phyloP scores from a whole-genome alignment of 2,113 vertebrate genomes.

The Eulacestoma nigropectus region DNA sequence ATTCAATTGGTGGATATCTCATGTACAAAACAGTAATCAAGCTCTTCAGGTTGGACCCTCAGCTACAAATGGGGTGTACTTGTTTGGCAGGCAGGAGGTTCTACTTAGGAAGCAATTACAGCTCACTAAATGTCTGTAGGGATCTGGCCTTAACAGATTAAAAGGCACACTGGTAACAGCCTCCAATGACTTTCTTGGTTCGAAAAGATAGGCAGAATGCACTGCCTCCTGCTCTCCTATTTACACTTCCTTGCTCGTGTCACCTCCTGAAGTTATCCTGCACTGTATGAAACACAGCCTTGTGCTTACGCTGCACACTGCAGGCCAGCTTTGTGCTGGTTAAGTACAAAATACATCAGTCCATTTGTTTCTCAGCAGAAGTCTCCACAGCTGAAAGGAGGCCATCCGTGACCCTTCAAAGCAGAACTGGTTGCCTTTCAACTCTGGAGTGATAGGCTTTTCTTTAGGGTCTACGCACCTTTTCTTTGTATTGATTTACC shows the following conservation, averaged over 20 bases:
- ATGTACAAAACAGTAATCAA: background rate
- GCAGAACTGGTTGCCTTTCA: background rate
- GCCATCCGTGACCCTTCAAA: background rate
- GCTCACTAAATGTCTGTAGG: background rate
- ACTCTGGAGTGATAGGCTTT: background rate
- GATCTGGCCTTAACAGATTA: background rate
- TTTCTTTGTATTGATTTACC: background rate
- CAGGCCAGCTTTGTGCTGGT: background rate
- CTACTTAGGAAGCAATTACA: background rate
- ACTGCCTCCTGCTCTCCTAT: background rate
- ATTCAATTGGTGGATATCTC: background rate
- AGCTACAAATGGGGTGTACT: background rate
- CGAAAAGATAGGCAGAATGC: background rate
- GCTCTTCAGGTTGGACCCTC: background rate
- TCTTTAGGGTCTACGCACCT: background rate
- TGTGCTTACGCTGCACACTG: background rate
- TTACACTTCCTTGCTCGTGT: background rate
- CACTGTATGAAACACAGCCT: background rate
- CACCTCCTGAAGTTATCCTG: background rate
- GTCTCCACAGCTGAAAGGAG: background rate
- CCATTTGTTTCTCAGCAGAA: background rate
- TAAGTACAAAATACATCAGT: background rate
- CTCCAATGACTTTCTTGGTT: background rate
- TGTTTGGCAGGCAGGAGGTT: background rate
- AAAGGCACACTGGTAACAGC: background rate